These are phyloP conservation scores for Heliconius himera DNA, from an alignment of 1,140 invertebrate genomes.

Conservation along the genomic window DNA sequence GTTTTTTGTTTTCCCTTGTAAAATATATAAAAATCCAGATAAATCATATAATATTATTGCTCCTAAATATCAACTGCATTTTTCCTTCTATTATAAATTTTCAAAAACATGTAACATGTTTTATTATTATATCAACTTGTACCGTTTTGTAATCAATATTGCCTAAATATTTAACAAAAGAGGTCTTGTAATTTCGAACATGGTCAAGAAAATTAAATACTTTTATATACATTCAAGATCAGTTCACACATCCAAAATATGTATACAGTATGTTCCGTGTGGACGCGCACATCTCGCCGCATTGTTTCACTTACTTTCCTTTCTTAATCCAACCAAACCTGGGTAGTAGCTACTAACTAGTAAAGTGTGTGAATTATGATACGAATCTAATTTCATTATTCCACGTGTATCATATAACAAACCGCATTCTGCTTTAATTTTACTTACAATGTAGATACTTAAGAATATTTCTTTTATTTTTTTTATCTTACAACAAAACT, in stretches of 20 bases:
- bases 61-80: too few relatives aligned
- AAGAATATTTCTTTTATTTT: not conserved
- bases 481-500: not conserved
- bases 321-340: constrained; percentile 54
- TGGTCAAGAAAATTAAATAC: not conserved
- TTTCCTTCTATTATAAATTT: too few relatives aligned
- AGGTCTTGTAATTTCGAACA: not conserved
- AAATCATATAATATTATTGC: too few relatives aligned
- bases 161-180: not conserved
- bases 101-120: too few relatives aligned
- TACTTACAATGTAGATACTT: not conserved
- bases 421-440: constrained; percentile 4
- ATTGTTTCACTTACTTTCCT: constrained; percentile 59
- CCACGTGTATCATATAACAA: constrained; percentile 16
- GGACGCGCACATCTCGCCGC: constrained; percentile 42
- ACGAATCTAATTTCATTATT: constrained; percentile 34
- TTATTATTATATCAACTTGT: too few relatives aligned
- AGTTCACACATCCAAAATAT: constrained; percentile 32
- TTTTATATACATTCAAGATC: not conserved
- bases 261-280: constrained; percentile 36
- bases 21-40: too few relatives aligned
- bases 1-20: too few relatives aligned
- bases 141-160: not conserved
- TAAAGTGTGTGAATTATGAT: constrained; percentile 52
- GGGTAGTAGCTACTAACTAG: constrained; percentile 21